phyloP scores from a whole-genome alignment of 2,888 invertebrate species.

The Scaptomyza caliginosa region DNA sequence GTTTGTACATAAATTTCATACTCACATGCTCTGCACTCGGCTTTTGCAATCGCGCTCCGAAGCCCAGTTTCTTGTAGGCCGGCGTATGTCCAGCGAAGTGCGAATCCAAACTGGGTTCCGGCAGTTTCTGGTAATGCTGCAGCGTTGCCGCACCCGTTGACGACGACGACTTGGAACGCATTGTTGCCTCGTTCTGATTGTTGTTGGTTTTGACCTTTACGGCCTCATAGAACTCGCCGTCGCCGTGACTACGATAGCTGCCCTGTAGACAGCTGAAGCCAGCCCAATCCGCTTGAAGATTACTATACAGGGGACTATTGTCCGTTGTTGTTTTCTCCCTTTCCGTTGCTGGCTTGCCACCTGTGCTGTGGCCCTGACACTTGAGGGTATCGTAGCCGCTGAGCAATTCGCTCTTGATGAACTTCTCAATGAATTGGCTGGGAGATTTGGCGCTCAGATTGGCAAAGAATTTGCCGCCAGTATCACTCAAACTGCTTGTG shows the following conservation, averaged over 20 bases:
- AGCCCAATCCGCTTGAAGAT: conserved; percentile 62
- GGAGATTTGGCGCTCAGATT: conserved; percentile 75
- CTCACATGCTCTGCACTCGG: conserved; percentile 55
- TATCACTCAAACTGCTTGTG: conserved; percentile 59
- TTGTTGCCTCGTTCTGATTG: conserved; percentile 53
- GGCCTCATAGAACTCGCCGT: conserved; percentile 79
- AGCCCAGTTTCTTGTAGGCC: conserved; percentile 67
- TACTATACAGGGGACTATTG: conserved; percentile 51
- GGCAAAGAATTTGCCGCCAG: conserved; percentile 69
- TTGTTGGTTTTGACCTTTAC: conserved; percentile 57
- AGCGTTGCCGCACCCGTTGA: conserved; percentile 64
- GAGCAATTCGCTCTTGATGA: conserved; percentile 79
- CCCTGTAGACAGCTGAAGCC: conserved; percentile 80
- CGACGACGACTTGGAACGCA: conserved; percentile 58
- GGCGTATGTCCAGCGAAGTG: conserved; percentile 68
- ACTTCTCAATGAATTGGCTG: conserved; percentile 81
- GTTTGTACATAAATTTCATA: background rate
- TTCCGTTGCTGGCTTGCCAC: conserved; percentile 1
- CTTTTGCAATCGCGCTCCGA: conserved; percentile 62
- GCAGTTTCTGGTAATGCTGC: conserved; percentile 77
- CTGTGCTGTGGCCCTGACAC: conserved; percentile 61
- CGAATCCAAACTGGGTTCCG: conserved; percentile 70
- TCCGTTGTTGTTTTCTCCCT: conserved; percentile 37
- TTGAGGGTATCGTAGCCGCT: conserved; percentile 77
- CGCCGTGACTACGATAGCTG: conserved; percentile 80